These are phyloP conservation scores for Drosophila melanogaster DNA, from an alignment of 1,140 invertebrate species.

Conservation along the genomic window Release_6_plus_ISO1_MT NT_033779.5:4468001-4468500, in stretches of 20 bases:
- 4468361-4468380: constrained; percentile 79
- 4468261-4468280: constrained; percentile 82
- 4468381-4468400: background rate
- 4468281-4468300: constrained; percentile 84
- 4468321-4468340: constrained; percentile 87
- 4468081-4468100: constrained; percentile 66
- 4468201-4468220: constrained; percentile 44
- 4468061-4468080: constrained; percentile 33
- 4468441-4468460: constrained; percentile 90
- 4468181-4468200: constrained; percentile 73
- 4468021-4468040: constrained; percentile 4
- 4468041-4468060: constrained; percentile 43
- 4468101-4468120: constrained; percentile 56
- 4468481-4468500: constrained; percentile 92
- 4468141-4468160: constrained; percentile 49
- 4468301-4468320: constrained; percentile 86
- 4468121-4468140: constrained; percentile 27
- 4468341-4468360: constrained; percentile 86
- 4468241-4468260: constrained; percentile 72
- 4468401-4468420: background rate
- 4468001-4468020: background rate
- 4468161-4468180: constrained; percentile 44
- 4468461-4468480: constrained; percentile 92
- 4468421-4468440: constrained; percentile 89
- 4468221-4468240: constrained; percentile 59